phyloP scores from a whole-genome alignment of 2,113 vertebrate species.

The Morphnarchus princeps region DNA sequence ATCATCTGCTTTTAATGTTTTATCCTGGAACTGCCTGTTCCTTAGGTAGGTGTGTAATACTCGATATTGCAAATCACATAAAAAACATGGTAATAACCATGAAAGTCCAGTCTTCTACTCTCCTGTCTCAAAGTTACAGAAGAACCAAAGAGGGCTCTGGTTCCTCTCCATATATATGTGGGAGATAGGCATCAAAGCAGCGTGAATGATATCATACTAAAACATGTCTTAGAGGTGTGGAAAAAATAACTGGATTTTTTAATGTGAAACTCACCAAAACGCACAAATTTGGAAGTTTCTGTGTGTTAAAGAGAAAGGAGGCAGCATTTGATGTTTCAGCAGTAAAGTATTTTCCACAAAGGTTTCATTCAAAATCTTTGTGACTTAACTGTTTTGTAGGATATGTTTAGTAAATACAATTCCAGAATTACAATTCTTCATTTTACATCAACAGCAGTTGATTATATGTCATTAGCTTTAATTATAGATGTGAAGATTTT shows the following conservation, averaged over 20 bases:
- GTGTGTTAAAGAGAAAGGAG: not conserved
- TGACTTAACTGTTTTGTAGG: not conserved
- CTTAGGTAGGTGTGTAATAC: not conserved
- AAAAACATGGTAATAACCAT: not conserved
- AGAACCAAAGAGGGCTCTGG: not conserved
- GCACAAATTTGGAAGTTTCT: not conserved
- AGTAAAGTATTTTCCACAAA: not conserved
- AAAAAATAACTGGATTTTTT: not conserved
- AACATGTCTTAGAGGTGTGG: not conserved
- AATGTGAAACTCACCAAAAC: not conserved
- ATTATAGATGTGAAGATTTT: not conserved
- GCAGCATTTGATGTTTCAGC: fast-evolving
- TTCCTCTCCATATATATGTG: not conserved
- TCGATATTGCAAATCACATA: fast-evolving
- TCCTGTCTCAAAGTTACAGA: not conserved
- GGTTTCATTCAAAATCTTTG: not conserved
- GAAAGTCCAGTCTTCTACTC: not conserved
- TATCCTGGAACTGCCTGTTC: not conserved
- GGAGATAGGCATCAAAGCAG: not conserved
- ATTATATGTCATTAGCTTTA: not conserved
- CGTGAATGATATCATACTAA: not conserved
- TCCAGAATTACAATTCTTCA: not conserved
- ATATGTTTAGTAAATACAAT: not conserved
- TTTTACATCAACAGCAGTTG: not conserved
- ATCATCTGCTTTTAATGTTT: not conserved